Percentiles rank a stretch among this genome's conserved stretches.
These are phyloP conservation scores for Istiophorus platypterus DNA, from an alignment of 2,113 vertebrate species.

Conservation along the genomic window DNA sequence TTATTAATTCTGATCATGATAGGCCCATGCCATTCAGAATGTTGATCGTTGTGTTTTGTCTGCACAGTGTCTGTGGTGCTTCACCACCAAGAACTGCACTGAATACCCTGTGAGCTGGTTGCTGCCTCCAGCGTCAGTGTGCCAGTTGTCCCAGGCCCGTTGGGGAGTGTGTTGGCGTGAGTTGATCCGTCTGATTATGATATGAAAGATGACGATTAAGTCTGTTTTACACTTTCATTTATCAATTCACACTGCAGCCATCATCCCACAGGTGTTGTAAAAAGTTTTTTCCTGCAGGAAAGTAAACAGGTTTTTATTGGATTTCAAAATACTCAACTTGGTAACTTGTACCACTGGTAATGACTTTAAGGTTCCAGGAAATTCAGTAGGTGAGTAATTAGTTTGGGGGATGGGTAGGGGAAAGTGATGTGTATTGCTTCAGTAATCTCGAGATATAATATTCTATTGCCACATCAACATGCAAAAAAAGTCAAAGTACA, in stretches of 20 bases:
- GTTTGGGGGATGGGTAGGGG: too few species aligned
- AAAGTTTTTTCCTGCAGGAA: neutral
- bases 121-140: slow-evolving; percentile 85
- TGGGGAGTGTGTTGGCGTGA: slow-evolving; percentile 93
- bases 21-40: neutral
- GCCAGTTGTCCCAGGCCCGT: slow-evolving; percentile 85
- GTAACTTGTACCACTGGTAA: too few species aligned
- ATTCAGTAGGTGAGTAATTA: too few species aligned
- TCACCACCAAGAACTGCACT: slow-evolving; percentile 84
- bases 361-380: too few species aligned
- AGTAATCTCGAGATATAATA: neutral
- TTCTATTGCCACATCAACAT: neutral
- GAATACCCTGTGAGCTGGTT: slow-evolving; percentile 89
- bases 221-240: neutral
- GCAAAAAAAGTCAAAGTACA: neutral
- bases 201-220: neutral
- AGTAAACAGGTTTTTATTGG: neutral
- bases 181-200: slow-evolving; percentile 56
- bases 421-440: neutral
- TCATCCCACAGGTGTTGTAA: neutral
- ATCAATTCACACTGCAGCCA: neutral
- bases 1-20: neutral
- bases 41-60: slow-evolving; percentile 18
- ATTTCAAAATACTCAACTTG: too few species aligned
- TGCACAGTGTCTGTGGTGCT: slow-evolving; percentile 91